phyloP scores from a whole-genome alignment of 1,140 invertebrate species.

The Drosophila sp. region DNA sequence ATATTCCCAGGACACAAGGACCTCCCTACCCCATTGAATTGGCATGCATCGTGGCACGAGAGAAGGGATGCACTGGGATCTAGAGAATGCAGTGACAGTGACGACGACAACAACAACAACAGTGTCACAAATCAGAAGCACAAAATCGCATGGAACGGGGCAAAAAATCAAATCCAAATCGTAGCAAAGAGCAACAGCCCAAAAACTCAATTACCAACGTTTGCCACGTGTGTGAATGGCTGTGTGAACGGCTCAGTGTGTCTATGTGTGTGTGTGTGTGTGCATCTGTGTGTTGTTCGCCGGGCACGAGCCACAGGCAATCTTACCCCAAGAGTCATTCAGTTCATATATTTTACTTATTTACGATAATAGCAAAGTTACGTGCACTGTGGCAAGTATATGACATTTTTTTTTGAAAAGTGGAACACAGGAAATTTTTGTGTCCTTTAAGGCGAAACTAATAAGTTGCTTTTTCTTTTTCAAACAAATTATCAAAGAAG shows the following conservation, averaged over 20 bases:
- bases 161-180: slow-evolving; percentile 2
- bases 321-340: slow-evolving; percentile 10
- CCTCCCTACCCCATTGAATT: slow-evolving; percentile 11
- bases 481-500: too few relatives aligned
- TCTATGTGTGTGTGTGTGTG: slow-evolving; percentile 18
- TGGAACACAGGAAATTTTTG: too few relatives aligned
- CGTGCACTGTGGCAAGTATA: background rate
- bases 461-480: too few relatives aligned
- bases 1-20: slow-evolving; percentile 15
- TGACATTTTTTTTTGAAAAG: background rate
- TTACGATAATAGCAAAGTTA: slow-evolving; percentile 2
- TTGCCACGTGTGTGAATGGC: slow-evolving; percentile 12
- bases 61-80: slow-evolving; percentile 9
- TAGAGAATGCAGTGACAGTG: background rate
- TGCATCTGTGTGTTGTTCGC: background rate
- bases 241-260: background rate
- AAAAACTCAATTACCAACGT: slow-evolving; percentile 72
- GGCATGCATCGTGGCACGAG: background rate
- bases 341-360: slow-evolving; percentile 8
- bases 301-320: slow-evolving; percentile 14
- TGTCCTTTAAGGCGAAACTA: too few relatives aligned
- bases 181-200: slow-evolving; percentile 63
- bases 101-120: too few relatives aligned
- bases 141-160: background rate
- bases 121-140: slow-evolving; percentile 11